phyloP scores from a whole-genome alignment of 1,140 invertebrate species.

The Drosophila azteca region DNA sequence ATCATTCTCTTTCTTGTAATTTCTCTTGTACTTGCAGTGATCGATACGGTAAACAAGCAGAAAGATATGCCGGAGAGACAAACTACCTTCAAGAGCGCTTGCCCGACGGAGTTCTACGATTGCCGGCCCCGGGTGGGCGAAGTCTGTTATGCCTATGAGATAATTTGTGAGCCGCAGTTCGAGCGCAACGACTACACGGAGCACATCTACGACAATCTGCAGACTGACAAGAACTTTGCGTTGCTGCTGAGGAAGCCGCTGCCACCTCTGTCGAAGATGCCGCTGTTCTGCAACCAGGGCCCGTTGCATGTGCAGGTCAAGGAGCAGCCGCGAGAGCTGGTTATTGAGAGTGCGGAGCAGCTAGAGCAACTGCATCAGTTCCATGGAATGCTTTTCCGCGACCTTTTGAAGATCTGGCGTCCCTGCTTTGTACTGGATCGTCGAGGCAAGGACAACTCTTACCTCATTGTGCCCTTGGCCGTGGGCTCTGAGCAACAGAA shows the following conservation, averaged over 20 bases:
- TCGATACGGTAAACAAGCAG: conserved; percentile 1
- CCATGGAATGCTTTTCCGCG: conserved; percentile 87
- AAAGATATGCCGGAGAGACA: neutral
- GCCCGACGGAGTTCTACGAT: conserved; percentile 59
- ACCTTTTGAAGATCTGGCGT: conserved; percentile 90
- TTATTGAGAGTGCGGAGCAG: conserved; percentile 86
- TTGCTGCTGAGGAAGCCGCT: conserved; percentile 86
- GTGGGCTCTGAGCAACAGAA: neutral
- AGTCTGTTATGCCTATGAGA: conserved; percentile 65
- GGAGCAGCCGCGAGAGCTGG: conserved; percentile 84
- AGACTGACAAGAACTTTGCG: conserved; percentile 84
- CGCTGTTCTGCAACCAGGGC: conserved; percentile 93
- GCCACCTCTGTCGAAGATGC: conserved; percentile 88
- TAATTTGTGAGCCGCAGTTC: conserved; percentile 53
- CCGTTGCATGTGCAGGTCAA: conserved; percentile 87
- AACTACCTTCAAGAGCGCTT: conserved; percentile 31
- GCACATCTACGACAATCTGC: conserved; percentile 79
- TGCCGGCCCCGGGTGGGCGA: conserved; percentile 60
- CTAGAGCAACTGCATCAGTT: conserved; percentile 84
- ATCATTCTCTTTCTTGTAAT: neutral
- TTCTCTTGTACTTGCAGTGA: conserved; percentile 19
- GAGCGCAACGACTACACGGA: conserved; percentile 45
- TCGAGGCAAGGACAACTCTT: conserved; percentile 87
- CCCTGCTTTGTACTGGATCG: conserved; percentile 90
- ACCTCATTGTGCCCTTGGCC: conserved; percentile 89